Evolutionary conservation across 2,797 vertebrate genomes (phyloP), one percentile per base, ranked within the genome.

Genomic region (Hylomyscus alleni): DNA sequence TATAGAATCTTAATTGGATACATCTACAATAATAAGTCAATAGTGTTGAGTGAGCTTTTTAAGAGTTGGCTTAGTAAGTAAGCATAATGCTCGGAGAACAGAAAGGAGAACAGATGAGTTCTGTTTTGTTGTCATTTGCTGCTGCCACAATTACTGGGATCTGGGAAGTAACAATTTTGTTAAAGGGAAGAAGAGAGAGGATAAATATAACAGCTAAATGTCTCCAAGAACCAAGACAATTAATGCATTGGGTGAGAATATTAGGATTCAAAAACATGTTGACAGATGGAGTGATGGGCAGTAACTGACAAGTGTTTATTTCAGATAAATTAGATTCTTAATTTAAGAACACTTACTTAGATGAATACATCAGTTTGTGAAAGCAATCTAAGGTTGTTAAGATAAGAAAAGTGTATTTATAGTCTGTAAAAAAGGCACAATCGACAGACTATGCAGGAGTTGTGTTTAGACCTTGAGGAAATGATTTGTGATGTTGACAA

Each of bases 161-260:
- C 60, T 87, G 77, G 7, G 47, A 92, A 85, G 29, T 78, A 76
- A 90, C 40, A 82, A 47, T 34, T 65, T 50, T 20, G 75, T 9
- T 65, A 82, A 72, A 44, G 87, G 69, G 37, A n/a, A 89, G 58
- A 67, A 29, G 50, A 80, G 31, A 67, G 11, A 37, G 52, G 29
- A 85, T 69, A 93, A 95, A 90, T 81, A 34, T 84, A 93, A 77
- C 29, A 69, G 19, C 11, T 62, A 65, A 67, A 22, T 78, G 31
- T 92, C 44, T 97, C 58, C 65, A 81, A 84, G 91, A 65, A 88
- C 83, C 44, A 78, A 75, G 78, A 80, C 24, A 96, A 95, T 95
- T 90, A 89, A 88, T 75, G 12, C 54, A 62, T 3, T 75, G 22
- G 58, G 73, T 58, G 29, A 62, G 11, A 91, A 91, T 62, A 96